These are phyloP conservation scores for Alexandromys fortis DNA, from an alignment of 2,113 vertebrate species.

Conservation along the genomic window DNA sequence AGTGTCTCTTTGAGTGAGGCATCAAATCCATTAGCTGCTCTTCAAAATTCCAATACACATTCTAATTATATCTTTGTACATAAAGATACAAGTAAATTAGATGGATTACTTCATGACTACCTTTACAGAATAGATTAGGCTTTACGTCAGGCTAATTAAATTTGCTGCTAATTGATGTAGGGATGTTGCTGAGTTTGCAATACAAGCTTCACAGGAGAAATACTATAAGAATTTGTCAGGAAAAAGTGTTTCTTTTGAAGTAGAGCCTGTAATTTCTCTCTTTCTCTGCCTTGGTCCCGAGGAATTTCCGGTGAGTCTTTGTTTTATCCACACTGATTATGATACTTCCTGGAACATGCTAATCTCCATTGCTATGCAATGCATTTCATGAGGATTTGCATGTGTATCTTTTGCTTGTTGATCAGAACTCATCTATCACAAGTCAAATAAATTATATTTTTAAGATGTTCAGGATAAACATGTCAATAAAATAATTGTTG, in stretches of 20 bases:
- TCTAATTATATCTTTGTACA: background rate
- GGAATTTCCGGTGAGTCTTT: background rate
- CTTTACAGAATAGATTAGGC: slow-evolving; percentile 6
- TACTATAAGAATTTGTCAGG: slow-evolving; percentile 24
- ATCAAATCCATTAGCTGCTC: background rate
- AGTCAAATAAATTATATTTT: background rate
- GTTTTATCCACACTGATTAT: background rate
- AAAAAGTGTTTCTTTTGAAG: background rate
- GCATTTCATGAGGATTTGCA: background rate
- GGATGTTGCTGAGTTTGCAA: background rate
- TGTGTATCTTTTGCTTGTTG: background rate
- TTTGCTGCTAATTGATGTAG: background rate
- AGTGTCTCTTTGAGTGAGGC: background rate
- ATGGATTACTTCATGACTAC: slow-evolving; percentile 34
- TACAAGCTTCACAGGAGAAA: background rate
- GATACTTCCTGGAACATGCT: background rate
- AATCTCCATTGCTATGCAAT: background rate
- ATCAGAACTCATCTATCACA: background rate
- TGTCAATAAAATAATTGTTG: background rate
- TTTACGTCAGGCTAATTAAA: slow-evolving; percentile 52
- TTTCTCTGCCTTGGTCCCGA: background rate
- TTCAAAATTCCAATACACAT: background rate
- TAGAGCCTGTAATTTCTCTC: background rate
- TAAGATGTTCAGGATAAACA: background rate
- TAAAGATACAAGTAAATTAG: background rate